Evolutionary conservation across 2,113 vertebrate genomes (phyloP), one percentile per base, ranked within the genome.

Genomic region (human (Homo sapiens)): DNA sequence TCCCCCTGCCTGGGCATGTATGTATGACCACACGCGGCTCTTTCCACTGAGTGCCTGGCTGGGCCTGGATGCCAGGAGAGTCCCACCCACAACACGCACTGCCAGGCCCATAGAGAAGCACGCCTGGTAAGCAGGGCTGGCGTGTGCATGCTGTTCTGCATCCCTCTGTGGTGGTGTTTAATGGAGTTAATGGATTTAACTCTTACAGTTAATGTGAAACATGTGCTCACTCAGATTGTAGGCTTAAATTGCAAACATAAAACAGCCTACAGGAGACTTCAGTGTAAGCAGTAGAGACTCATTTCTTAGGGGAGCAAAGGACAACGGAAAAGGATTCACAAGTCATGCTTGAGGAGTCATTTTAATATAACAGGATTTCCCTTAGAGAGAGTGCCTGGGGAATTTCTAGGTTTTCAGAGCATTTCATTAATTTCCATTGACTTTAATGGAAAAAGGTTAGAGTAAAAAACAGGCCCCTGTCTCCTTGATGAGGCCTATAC

Each of bases 171-270:
- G 68, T 45, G n/a, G 40, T 40, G 25, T 88, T 68, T 59, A 38
- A 91, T 30, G 8, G 66, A 79, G 57, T 72, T 64, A 79, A 64
- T 32, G 61, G 61, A 30, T 32, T 64, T 64, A 32, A 64, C 27
- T 32, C 61, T 32, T 64, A 32, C 2, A 27, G 61, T 32, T 96
- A 93, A 88, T 88, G 30, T 79, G 93, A 96, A 64, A 93, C 57
- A 57, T 86, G 35, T 59, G 61, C 27, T 40, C 59, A 75, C 8
- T 66, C 72, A 96, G 92, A 96, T 61, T 78, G 16, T 94, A 94
- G 55, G 23, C 59, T 96, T 93, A 92, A 93, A 32, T 93, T 82
- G 50, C 79, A 94, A 95, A 90, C 76, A 92, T 92, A 90, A 93
- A 96, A 92, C 30, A 89, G 23, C 18, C 73, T 50, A 92, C 48